Conservation (phyloP, 2,113 vertebrate genomes). For the Labeo rohita region DNA sequence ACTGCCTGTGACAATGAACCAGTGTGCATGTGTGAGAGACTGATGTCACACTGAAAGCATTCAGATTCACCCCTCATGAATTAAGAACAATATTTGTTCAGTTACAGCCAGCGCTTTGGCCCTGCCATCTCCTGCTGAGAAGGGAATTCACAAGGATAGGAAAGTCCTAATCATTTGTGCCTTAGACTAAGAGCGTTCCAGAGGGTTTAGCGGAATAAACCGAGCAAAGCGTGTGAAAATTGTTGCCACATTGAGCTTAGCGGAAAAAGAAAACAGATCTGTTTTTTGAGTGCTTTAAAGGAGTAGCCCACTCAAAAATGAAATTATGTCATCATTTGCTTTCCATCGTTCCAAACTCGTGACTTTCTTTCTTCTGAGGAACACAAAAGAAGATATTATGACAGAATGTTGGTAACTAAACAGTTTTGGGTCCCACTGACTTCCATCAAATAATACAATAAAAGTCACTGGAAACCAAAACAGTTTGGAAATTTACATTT, state of each 20-base stretch:
- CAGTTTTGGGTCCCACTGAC: neutral
- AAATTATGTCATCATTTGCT: neutral
- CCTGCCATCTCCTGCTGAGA: conserved; percentile 56
- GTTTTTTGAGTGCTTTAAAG: neutral
- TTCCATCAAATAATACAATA: neutral
- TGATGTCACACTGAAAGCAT: conserved; percentile 77
- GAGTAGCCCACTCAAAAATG: neutral
- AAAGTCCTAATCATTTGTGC: conserved; percentile 41
- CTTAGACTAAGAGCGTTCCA: conserved; percentile 42
- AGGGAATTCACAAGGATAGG: conserved; percentile 55
- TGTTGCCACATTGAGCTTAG: neutral
- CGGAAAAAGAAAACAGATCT: neutral
- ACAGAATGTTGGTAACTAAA: neutral
- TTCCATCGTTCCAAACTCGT: neutral
- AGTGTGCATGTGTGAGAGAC: conserved; percentile 68
- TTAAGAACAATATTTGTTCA: conserved; percentile 79
- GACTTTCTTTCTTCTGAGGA: neutral
- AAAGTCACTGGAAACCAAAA: too few species aligned
- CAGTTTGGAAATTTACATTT: neutral
- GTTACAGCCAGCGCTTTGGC: conserved; percentile 64
- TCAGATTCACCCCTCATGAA: conserved; percentile 71
- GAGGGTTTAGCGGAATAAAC: conserved; percentile 47
- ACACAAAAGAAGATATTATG: neutral
- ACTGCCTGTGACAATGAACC: conserved; percentile 69
- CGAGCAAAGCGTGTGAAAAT: neutral